Percentiles rank a stretch among this genome's conserved stretches.
phyloP scores from a whole-genome alignment of 2,888 invertebrate genomes.

The Rhodophaea formosa region DNA sequence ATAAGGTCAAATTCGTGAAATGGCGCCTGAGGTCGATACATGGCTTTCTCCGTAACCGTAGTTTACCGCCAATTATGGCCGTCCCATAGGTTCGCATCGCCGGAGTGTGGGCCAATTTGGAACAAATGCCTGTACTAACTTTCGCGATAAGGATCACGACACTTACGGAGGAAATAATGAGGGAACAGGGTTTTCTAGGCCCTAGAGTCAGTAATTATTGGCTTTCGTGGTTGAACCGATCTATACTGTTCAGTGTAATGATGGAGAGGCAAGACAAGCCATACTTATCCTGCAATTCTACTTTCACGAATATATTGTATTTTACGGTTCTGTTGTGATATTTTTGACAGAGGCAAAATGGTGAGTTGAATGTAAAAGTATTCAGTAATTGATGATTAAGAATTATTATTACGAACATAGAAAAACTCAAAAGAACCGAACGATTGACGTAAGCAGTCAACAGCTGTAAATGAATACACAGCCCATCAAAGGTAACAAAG shows the following conservation, averaged over 20 bases:
- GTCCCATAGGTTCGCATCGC: constrained; percentile 24
- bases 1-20: constrained; percentile 50
- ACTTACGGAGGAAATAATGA: constrained; percentile 8
- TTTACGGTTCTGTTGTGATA: neutral
- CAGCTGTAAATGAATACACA: neutral
- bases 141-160: constrained; percentile 13
- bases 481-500: neutral
- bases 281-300: constrained; percentile 5
- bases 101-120: constrained; percentile 3
- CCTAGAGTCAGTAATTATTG: constrained; percentile 7
- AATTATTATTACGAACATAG: too few species aligned
- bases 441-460: too few species aligned
- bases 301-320: neutral
- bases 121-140: constrained; percentile 11
- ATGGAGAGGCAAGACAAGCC: neutral
- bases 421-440: too few species aligned
- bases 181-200: constrained; percentile 1
- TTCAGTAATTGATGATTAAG: too few species aligned
- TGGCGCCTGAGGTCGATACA: constrained; percentile 37
- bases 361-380: too few species aligned
- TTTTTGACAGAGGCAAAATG: too few species aligned
- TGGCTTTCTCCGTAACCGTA: constrained; percentile 42
- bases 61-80: constrained; percentile 29
- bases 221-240: constrained; percentile 2
- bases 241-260: constrained; percentile 4